A percentile compares a stretch with the other conserved stretches of the same genome.
These are phyloP conservation scores for Hypena proboscidalis DNA, from an alignment of 2,888 invertebrate genomes.

Conservation along the genomic window DNA sequence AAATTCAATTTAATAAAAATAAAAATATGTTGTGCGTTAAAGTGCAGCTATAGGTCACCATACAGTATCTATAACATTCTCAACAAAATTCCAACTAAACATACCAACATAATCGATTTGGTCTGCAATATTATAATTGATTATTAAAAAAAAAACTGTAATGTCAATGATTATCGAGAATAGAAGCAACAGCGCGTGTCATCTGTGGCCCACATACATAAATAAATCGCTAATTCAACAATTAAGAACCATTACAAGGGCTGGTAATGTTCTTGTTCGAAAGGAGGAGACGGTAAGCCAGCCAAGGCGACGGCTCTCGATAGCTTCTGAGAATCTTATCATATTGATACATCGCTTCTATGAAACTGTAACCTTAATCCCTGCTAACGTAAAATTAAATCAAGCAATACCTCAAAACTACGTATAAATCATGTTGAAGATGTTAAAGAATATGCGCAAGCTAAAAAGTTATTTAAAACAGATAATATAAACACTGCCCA, in stretches of 20 bases:
- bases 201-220: constrained; percentile 52
- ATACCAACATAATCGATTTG: constrained; percentile 6
- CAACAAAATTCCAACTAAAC: neutral
- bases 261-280: constrained; percentile 45
- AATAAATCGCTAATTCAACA: constrained; percentile 52
- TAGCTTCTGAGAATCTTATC: constrained; percentile 45
- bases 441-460: constrained; percentile 22
- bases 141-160: constrained; percentile 5
- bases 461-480: constrained; percentile 34
- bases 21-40: too few relatives aligned
- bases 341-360: constrained; percentile 48
- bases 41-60: too few relatives aligned
- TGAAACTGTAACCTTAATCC: constrained; percentile 27
- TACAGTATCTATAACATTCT: too few relatives aligned
- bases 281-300: constrained; percentile 31
- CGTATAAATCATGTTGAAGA: constrained; percentile 8
- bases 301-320: constrained; percentile 17
- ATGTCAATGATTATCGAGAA: constrained; percentile 24
- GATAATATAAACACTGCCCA: constrained; percentile 49
- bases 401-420: constrained; percentile 7
- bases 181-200: constrained; percentile 24
- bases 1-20: neutral
- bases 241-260: constrained; percentile 56
- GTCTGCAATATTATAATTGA: constrained; percentile 11
- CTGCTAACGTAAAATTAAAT: constrained; percentile 4